Evolutionary conservation across 2,888 invertebrate species (phyloP).

Genomic region (Tubulanus polymorphus): DNA sequence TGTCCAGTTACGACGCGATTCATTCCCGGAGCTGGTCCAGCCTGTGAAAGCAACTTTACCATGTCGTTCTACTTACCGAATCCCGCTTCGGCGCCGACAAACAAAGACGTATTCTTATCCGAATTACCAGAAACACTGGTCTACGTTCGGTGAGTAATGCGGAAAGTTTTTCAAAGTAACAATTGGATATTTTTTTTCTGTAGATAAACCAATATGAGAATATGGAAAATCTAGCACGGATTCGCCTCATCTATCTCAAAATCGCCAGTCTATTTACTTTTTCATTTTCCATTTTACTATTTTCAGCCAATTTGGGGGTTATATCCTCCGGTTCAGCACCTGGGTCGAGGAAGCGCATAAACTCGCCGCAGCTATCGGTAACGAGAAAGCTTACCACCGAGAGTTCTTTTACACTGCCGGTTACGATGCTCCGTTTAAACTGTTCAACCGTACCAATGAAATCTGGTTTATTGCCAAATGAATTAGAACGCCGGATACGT

Average conservation of each 20-base stretch:
- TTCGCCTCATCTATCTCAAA: neutral
- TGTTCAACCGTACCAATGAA: slow-evolving; percentile 15
- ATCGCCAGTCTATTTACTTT: neutral
- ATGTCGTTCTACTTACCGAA: slow-evolving; percentile 21
- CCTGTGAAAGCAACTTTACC: slow-evolving; percentile 23
- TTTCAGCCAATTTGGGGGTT: slow-evolving; percentile 13
- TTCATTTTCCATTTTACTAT: neutral
- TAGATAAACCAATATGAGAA: no score
- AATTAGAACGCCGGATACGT: no score
- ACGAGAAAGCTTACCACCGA: neutral
- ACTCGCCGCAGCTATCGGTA: neutral
- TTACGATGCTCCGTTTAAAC: slow-evolving; percentile 16
- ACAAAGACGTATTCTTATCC: slow-evolving; percentile 22
- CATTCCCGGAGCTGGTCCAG: slow-evolving; percentile 21
- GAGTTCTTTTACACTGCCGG: slow-evolving; percentile 11
- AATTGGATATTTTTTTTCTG: neutral
- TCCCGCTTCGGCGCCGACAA: slow-evolving; percentile 20
- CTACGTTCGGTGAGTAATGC: slow-evolving; percentile 27
- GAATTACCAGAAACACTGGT: slow-evolving; percentile 18
- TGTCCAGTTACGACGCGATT: slow-evolving; percentile 18
- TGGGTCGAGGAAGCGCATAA: neutral
- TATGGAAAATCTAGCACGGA: no score
- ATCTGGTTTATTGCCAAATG: slow-evolving; percentile 10
- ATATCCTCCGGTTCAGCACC: slow-evolving; percentile 1
- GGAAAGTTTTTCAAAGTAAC: neutral